Evolutionary conservation across 2,888 invertebrate species (phyloP).

Genomic region (Lithophane semibrunnea): DNA sequence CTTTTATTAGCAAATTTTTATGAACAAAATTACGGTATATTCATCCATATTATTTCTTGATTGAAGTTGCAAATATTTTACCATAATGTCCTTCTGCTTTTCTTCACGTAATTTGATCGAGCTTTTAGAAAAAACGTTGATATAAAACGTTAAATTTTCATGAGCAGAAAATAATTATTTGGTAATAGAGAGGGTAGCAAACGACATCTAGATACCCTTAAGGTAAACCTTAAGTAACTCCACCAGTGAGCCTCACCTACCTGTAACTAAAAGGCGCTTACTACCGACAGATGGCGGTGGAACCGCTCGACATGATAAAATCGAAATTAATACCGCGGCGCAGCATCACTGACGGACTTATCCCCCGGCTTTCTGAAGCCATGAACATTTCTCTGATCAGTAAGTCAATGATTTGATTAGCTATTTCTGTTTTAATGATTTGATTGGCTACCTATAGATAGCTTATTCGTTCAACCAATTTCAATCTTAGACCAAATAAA

Average conservation of each 20-base stretch:
- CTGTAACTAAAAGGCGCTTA: constrained; percentile 2
- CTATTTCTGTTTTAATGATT: background rate
- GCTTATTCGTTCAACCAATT: background rate
- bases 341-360: background rate
- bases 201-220: constrained; percentile 46
- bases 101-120: constrained; percentile 5
- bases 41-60: constrained; percentile 43
- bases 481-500: too few species aligned
- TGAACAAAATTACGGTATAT: constrained; percentile 46
- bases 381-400: background rate
- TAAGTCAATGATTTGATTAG: background rate
- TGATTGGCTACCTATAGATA: background rate
- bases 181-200: constrained; percentile 5
- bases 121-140: constrained; percentile 22
- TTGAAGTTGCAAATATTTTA: constrained; percentile 45
- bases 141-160: background rate
- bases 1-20: constrained; percentile 49
- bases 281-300: constrained; percentile 41
- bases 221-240: constrained; percentile 8
- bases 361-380: background rate
- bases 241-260: constrained; percentile 1
- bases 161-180: constrained; percentile 7
- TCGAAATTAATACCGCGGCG: constrained; percentile 22
- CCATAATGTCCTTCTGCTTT: constrained; percentile 32
- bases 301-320: constrained; percentile 16